Evolutionary conservation across 2,113 vertebrate species (phyloP), one percentile per base, ranked within the genome.

Genomic region (Siphamia tubifer): DNA sequence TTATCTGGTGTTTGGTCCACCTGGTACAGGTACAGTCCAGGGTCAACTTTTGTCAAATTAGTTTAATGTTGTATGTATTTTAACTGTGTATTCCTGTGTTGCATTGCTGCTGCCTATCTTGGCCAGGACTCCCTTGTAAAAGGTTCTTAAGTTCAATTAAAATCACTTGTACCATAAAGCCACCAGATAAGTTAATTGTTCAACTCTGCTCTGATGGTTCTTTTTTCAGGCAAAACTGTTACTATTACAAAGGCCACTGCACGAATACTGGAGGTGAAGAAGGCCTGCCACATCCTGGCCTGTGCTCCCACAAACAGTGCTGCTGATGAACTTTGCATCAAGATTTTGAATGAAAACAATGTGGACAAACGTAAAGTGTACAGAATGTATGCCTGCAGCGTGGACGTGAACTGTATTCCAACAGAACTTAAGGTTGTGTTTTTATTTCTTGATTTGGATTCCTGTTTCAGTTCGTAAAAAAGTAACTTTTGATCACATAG

Each of bases 1-100:
- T 0, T 96, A 97, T 77, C 83, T 97, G 79, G 90, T 98, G 74
- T 97, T 96, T 10, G 96, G 96, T 2, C 95, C 96, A 16, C 96
- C 96, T 0, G 96, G 96, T 15, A 98, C 96, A 0, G 96, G 79
- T 78, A 69, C 2, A 16, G 20, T 20, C 16, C 9, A 10, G 28
- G 10, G 10, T 30, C 10, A 2, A 30, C 10, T 30, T 30, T 7
- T 9, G 10, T 30, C 10, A 30, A 30, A 30, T 7, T 30, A n/a
- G n/a, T n/a, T n/a, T n/a, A n/a, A n/a, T n/a, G n/a, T n/a, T n/a
- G n/a, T n/a, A n/a, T n/a, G n/a, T n/a, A n/a, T n/a, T n/a, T n/a
- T n/a, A n/a, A n/a, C n/a, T n/a, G n/a, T n/a, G n/a, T n/a, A n/a
- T n/a, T n/a, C n/a, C n/a, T n/a, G n/a, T n/a, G n/a, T n/a, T n/a